These are phyloP conservation scores for Adoxophyes honmai DNA, from an alignment of 1,140 invertebrate genomes.

Conservation along the genomic window DNA sequence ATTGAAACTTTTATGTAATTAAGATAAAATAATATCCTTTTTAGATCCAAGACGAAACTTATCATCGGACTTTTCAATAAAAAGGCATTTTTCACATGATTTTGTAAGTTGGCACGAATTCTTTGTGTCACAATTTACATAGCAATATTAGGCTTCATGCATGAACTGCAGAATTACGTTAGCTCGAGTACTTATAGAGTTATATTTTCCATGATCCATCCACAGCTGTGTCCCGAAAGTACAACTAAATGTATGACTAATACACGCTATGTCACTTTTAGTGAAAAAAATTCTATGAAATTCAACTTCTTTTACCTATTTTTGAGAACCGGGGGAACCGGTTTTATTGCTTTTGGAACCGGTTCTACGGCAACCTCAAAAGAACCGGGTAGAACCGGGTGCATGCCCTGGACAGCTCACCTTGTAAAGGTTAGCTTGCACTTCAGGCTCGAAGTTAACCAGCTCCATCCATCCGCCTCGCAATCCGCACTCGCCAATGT, in stretches of 20 bases:
- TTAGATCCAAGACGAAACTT: no score
- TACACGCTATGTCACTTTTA: not conserved
- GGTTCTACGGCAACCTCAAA: not conserved
- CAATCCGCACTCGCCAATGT: conserved; percentile 94
- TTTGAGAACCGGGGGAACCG: not conserved
- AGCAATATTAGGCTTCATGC: no score
- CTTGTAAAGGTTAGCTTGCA: conserved; percentile 93
- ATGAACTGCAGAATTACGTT: no score
- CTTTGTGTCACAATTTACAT: no score
- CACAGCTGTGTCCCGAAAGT: no score
- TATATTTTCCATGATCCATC: no score
- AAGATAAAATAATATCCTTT: no score
- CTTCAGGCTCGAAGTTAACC: conserved; percentile 90
- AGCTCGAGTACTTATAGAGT: no score
- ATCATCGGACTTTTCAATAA: not conserved
- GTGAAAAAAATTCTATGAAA: not conserved
- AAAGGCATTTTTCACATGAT: no score
- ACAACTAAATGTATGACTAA: no score
- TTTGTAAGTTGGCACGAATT: no score
- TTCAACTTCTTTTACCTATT: not conserved
- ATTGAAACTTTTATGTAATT: not conserved
- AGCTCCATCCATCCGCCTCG: conserved; percentile 96
- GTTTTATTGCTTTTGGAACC: not conserved
- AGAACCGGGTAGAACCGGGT: not conserved
- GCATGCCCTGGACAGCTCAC: conserved; percentile 38